phyloP scores from a whole-genome alignment of 2,888 invertebrate species.

The Leistus spinibarbis region DNA sequence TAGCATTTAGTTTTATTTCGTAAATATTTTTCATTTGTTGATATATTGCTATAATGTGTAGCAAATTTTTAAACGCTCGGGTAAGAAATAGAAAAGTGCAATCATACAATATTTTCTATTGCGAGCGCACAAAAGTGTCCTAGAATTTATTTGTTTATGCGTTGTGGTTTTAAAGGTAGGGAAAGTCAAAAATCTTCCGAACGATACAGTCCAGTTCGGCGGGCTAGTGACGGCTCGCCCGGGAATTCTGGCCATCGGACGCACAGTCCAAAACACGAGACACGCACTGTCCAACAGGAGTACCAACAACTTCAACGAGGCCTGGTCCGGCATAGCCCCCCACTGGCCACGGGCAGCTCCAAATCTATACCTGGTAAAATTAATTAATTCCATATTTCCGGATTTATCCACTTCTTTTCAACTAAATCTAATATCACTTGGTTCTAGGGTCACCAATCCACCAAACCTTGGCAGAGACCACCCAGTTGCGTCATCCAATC shows the following conservation, averaged over 20 bases:
- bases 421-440: too few species aligned
- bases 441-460: constrained; percentile 71
- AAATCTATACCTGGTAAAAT: constrained; percentile 65
- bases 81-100: too few species aligned
- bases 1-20: too few species aligned
- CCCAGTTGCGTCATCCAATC: constrained; percentile 49
- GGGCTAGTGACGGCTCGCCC: constrained; percentile 81
- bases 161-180: constrained; percentile 56
- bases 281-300: constrained; percentile 74
- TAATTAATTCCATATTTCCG: too few species aligned
- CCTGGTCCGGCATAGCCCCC: constrained; percentile 58
- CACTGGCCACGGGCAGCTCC: constrained; percentile 50
- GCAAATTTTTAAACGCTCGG: too few species aligned
- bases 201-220: constrained; percentile 87
- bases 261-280: constrained; percentile 59
- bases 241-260: constrained; percentile 59
- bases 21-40: too few species aligned
- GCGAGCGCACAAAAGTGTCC: too few species aligned
- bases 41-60: too few species aligned
- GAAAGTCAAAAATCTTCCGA: constrained; percentile 66
- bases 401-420: too few species aligned
- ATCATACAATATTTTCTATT: too few species aligned
- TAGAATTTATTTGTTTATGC: constrained; percentile 21
- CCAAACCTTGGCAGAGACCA: constrained; percentile 53
- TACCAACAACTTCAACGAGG: constrained; percentile 75